These are phyloP conservation scores for Falcunculus frontatus DNA, from an alignment of 2,113 vertebrate species.

Conservation along the genomic window DNA sequence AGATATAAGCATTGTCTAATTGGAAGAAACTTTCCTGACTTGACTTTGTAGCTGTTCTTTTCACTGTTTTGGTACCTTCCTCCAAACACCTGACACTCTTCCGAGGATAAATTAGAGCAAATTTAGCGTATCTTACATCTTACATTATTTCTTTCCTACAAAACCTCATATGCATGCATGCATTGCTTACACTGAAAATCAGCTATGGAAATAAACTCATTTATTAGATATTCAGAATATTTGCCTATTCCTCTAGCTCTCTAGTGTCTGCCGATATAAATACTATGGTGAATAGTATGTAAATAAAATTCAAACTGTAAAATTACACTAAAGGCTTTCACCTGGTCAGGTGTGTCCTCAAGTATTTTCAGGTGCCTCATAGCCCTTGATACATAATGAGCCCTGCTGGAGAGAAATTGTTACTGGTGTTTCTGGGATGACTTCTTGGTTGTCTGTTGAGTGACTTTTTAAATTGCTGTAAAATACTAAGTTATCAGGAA, in stretches of 20 bases:
- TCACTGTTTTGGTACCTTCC: background rate
- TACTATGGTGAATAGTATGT: background rate
- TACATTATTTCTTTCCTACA: background rate
- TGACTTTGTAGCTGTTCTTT: background rate
- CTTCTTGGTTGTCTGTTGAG: background rate
- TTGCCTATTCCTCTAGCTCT: background rate
- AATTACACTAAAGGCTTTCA: background rate
- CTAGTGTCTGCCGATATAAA: background rate
- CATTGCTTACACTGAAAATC: background rate
- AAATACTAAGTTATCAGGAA: background rate
- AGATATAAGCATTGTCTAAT: background rate
- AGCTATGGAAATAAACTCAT: background rate
- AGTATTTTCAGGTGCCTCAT: background rate
- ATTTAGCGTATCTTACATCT: background rate
- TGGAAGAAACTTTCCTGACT: background rate
- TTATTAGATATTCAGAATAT: background rate
- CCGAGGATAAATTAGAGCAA: background rate
- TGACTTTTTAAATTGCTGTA: background rate
- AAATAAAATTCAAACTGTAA: background rate
- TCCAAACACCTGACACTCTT: background rate
- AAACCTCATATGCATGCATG: background rate
- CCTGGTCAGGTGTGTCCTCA: background rate
- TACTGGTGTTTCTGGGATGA: constrained; percentile 4
- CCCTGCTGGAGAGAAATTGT: background rate
- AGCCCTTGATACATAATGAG: background rate